Evolutionary conservation across 2,113 vertebrate genomes (phyloP).

Genomic region (Otus sunia): DNA sequence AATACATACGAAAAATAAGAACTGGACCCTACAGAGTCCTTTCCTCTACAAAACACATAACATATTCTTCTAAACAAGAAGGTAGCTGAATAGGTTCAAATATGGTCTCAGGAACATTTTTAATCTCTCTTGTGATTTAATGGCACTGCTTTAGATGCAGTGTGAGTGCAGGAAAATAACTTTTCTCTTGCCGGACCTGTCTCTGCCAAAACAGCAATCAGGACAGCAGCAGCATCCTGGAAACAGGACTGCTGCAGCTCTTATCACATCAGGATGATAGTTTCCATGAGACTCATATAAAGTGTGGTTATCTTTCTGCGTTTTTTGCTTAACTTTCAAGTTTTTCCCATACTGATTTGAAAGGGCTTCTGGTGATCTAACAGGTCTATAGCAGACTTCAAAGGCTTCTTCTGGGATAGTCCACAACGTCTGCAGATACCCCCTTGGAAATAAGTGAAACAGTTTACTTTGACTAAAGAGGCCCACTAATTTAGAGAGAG

Average conservation of each 20-base stretch:
- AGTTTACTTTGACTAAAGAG: background rate
- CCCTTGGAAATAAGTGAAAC: background rate
- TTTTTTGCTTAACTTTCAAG: background rate
- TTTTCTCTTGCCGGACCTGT: background rate
- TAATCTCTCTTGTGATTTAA: background rate
- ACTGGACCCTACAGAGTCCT: background rate
- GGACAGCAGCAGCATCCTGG: background rate
- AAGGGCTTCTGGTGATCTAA: background rate
- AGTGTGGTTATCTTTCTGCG: background rate
- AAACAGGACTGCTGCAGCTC: background rate
- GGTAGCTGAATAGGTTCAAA: background rate
- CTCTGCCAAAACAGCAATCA: background rate
- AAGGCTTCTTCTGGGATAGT: background rate
- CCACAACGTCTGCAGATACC: background rate
- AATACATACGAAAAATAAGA: background rate
- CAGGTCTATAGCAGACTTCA: background rate
- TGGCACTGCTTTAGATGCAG: background rate
- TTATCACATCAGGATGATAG: background rate
- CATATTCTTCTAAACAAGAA: background rate
- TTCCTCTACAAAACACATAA: background rate
- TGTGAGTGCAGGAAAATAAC: background rate
- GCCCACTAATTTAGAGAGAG: background rate
- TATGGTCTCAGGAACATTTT: accelerated
- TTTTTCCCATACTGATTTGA: background rate
- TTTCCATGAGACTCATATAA: background rate